Evolutionary conservation across 2,113 vertebrate species (phyloP).

Genomic region (Ceyx cyanopectus): DNA sequence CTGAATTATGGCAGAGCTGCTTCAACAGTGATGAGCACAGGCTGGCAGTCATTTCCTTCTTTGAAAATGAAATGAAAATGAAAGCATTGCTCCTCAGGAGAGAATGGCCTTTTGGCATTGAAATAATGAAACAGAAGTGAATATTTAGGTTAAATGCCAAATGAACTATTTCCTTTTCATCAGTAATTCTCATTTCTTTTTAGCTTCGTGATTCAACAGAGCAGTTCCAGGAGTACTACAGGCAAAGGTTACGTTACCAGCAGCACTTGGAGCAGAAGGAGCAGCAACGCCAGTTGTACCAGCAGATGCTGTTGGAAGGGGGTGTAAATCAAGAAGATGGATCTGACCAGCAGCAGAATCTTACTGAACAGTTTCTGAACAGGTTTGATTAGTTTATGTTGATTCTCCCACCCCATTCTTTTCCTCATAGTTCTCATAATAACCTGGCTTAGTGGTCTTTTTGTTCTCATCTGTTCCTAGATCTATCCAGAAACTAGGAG

Average conservation of each 20-base stretch:
- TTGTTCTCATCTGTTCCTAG: conserved; percentile 66
- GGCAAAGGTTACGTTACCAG: conserved; percentile 94
- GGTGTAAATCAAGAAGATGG: conserved; percentile 91
- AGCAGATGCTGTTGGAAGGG: conserved; percentile 97
- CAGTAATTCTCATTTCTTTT: conserved; percentile 26
- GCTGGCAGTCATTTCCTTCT: not conserved
- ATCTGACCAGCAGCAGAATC: conserved; percentile 87
- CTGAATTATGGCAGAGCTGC: not conserved
- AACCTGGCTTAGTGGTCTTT: not conserved
- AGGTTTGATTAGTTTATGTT: conserved; percentile 74
- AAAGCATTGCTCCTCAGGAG: not conserved
- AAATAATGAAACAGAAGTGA: not conserved
- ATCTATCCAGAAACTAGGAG: conserved; percentile 96
- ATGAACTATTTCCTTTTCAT: not conserved
- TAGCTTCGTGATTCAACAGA: conserved; percentile 94
- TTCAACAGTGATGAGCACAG: not conserved
- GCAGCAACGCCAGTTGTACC: conserved; percentile 93
- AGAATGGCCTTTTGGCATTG: not conserved
- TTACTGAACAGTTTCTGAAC: conserved; percentile 96
- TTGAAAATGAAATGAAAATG: not conserved
- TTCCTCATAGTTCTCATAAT: not conserved
- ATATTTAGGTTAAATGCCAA: not conserved
- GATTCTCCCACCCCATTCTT: not conserved
- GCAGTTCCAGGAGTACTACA: conserved; percentile 94
- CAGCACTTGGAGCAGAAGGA: conserved; percentile 98